These are phyloP conservation scores for Antigone vipio DNA, from an alignment of 2,113 vertebrate genomes.

Conservation along the genomic window DNA sequence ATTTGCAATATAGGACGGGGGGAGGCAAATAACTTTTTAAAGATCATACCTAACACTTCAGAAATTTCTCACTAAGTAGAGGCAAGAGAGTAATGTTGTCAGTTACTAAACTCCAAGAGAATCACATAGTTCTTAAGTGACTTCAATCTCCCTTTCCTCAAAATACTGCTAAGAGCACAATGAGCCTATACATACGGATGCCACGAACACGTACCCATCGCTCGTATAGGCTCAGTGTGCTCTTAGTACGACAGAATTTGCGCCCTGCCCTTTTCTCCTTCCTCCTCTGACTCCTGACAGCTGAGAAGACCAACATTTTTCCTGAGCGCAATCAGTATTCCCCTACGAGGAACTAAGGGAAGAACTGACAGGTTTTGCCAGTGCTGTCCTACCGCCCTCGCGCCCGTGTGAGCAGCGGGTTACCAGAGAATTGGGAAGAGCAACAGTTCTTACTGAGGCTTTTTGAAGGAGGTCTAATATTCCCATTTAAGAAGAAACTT, in stretches of 20 bases:
- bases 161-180: not conserved
- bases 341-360: not conserved
- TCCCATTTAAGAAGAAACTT: not conserved
- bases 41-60: not conserved
- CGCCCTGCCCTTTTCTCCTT: not conserved
- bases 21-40: not conserved
- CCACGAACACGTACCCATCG: not conserved
- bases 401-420: not conserved
- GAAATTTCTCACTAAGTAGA: not conserved
- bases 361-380: not conserved
- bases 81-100: not conserved
- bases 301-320: not conserved
- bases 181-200: accelerated
- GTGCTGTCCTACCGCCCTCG: not conserved
- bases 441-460: not conserved
- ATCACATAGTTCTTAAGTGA: not conserved
- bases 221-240: not conserved
- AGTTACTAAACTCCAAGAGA: not conserved
- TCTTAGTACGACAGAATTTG: not conserved
- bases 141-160: not conserved
- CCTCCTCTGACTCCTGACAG: not conserved
- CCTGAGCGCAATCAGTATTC: not conserved
- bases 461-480: not conserved
- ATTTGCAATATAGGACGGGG: not conserved
- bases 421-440: not conserved